These are phyloP conservation scores for Drosophila macrospina DNA, from an alignment of 2,888 invertebrate species.

Conservation along the genomic window DNA sequence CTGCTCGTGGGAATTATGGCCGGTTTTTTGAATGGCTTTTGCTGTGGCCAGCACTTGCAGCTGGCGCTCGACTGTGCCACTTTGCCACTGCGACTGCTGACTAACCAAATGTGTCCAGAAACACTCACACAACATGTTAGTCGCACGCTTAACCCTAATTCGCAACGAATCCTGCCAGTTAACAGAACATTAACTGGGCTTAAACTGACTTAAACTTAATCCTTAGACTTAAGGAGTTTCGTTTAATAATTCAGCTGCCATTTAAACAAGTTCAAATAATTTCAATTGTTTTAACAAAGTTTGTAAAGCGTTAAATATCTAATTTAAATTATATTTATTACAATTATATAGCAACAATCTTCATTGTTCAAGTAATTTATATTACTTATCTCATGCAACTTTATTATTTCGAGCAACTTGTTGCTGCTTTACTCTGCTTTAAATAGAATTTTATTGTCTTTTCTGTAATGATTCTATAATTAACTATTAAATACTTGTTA, in stretches of 20 bases:
- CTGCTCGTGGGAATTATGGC: constrained; percentile 72
- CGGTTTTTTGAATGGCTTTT: constrained; percentile 46
- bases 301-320: no score
- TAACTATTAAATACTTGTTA: constrained; percentile 4
- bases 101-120: constrained; percentile 23
- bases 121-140: constrained; percentile 7
- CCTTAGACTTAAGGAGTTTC: not conserved
- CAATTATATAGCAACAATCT: no score
- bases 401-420: no score
- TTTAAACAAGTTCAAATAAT: no score
- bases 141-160: constrained; percentile 36
- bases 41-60: constrained; percentile 44
- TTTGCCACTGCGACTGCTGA: constrained; percentile 29
- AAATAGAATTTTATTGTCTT: not conserved
- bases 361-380: no score
- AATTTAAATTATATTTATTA: no score
- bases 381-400: no score
- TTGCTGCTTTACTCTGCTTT: not conserved
- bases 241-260: not conserved
- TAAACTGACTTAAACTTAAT: constrained; percentile 6
- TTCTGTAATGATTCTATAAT: not conserved
- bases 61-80: constrained; percentile 52
- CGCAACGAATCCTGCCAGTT: constrained; percentile 11
- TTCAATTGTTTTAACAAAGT: no score
- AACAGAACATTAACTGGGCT: not conserved